phyloP scores from a whole-genome alignment of 2,888 invertebrate genomes.

The Epinotia nisella region DNA sequence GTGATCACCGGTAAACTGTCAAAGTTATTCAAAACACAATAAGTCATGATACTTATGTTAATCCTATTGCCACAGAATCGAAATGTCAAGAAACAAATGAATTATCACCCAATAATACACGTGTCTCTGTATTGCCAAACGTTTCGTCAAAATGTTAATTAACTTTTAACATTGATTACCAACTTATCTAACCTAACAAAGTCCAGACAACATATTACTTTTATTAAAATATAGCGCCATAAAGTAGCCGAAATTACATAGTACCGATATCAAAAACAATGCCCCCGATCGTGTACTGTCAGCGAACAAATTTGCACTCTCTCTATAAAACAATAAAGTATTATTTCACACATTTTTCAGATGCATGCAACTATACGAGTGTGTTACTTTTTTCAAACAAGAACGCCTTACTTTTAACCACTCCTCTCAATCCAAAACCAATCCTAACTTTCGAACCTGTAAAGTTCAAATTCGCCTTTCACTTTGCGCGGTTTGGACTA shows the following conservation, averaged over 20 bases:
- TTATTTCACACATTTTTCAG: constrained; percentile 57
- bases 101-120: neutral
- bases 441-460: constrained; percentile 45
- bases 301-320: constrained; percentile 57
- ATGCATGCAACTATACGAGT: constrained; percentile 78
- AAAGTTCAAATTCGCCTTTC: constrained; percentile 52
- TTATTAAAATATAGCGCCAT: constrained; percentile 68
- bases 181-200: constrained; percentile 43
- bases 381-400: constrained; percentile 80
- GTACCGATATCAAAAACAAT: constrained; percentile 80
- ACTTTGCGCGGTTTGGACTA: constrained; percentile 63
- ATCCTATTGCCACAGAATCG: neutral
- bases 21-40: no score
- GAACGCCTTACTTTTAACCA: constrained; percentile 74
- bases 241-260: constrained; percentile 79
- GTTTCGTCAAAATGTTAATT: constrained; percentile 18
- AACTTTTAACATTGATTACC: constrained; percentile 37
- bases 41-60: neutral
- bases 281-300: constrained; percentile 59
- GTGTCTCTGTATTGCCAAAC: neutral
- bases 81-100: neutral
- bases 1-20: no score
- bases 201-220: constrained; percentile 66
- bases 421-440: constrained; percentile 44
- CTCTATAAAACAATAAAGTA: constrained; percentile 54